Percentiles rank a stretch among this genome's conserved stretches.
Conservation (phyloP, 2,113 vertebrate species). For the Mormyrus lacerda region DNA sequence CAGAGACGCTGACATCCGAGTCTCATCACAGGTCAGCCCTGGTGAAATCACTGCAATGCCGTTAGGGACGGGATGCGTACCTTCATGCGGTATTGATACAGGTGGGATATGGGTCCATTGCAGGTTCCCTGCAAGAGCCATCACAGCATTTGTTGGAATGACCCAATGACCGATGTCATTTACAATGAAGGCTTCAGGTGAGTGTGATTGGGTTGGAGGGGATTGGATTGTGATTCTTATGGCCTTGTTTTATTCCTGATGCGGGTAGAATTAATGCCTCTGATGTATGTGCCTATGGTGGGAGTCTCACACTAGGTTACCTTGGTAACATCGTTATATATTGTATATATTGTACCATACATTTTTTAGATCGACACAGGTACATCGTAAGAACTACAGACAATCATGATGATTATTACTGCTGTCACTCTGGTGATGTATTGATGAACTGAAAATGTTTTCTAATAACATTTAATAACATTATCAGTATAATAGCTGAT, state of each 20-base stretch:
- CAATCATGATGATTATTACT: not conserved
- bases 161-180: not conserved
- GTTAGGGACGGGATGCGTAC: not conserved
- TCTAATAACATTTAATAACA: not conserved
- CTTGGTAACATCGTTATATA: not conserved
- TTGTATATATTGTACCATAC: not conserved
- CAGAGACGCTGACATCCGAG: not conserved
- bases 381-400: not conserved
- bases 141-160: not conserved
- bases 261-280: not conserved
- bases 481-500: not conserved
- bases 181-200: not conserved
- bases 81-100: not conserved
- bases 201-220: not conserved
- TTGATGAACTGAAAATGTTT: not conserved
- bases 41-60: not conserved
- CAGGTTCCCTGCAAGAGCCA: not conserved
- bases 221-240: not conserved
- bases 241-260: not conserved
- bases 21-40: not conserved
- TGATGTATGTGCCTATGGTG: not conserved
- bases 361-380: not conserved
- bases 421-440: not conserved
- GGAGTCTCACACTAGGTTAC: not conserved
- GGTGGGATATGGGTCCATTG: not conserved